These are phyloP conservation scores for Pachycephus smyrnensis DNA, from an alignment of 2,888 invertebrate species.

Conservation along the genomic window DNA sequence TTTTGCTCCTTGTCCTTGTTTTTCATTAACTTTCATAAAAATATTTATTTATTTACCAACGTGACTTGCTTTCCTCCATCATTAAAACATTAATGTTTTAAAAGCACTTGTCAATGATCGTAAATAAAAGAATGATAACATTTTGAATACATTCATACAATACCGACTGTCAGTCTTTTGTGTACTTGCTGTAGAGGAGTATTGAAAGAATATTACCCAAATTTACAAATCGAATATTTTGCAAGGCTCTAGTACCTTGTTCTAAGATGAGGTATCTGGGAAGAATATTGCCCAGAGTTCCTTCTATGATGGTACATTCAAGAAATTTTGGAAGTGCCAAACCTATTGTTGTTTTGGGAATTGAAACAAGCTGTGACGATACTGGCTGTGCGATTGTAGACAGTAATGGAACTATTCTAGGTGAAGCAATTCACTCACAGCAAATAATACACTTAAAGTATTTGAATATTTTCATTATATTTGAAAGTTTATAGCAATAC, in stretches of 20 bases:
- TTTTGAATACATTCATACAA: background rate
- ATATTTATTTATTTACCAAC: background rate
- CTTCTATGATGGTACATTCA: background rate
- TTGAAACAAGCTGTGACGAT: constrained; percentile 98
- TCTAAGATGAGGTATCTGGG: background rate
- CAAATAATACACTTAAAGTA: constrained; percentile 80
- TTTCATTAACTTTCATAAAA: background rate
- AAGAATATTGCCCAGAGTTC: background rate
- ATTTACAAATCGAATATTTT: background rate
- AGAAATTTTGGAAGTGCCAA: constrained; percentile 15
- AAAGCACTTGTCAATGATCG: background rate
- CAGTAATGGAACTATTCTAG: constrained; percentile 77
- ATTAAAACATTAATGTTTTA: background rate
- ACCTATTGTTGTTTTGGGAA: constrained; percentile 78
- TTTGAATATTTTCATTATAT: constrained; percentile 32
- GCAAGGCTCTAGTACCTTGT: background rate
- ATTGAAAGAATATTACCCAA: background rate
- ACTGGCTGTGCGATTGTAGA: constrained; percentile 93
- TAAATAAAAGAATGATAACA: background rate
- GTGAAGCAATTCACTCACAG: constrained; percentile 87
- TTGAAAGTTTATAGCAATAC: background rate
- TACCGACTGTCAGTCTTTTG: background rate
- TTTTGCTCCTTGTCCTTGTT: background rate
- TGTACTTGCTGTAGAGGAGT: background rate
- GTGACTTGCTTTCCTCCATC: background rate